Evolutionary conservation across 2,797 vertebrate genomes (phyloP).

Genomic region (Setipinna tenuifilis): DNA sequence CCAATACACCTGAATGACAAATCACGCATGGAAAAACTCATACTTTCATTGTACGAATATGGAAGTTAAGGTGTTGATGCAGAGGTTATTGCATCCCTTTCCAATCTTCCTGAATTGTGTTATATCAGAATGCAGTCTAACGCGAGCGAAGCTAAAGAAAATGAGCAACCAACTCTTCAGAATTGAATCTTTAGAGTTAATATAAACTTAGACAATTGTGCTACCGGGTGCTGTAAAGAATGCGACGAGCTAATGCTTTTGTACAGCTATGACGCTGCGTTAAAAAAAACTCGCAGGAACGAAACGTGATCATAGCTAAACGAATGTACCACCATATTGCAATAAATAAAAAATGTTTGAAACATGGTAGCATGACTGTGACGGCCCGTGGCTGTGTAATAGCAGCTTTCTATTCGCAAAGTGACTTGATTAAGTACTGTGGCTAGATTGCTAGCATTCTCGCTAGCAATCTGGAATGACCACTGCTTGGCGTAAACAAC

Average conservation of each 20-base stretch:
- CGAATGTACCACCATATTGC: not conserved
- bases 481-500: constrained; percentile 77
- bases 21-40: not conserved
- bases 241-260: not conserved
- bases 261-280: constrained; percentile 22
- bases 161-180: not conserved
- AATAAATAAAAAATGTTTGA: not conserved
- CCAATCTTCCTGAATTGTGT: not conserved
- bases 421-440: constrained; percentile 9
- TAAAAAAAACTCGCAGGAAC: not conserved
- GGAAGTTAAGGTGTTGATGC: not conserved
- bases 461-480: constrained; percentile 55
- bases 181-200: not conserved
- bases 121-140: not conserved
- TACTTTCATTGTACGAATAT: not conserved
- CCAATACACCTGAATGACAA: not conserved
- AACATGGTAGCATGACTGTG: not conserved
- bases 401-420: not conserved
- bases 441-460: constrained; percentile 16
- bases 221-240: not conserved
- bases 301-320: not conserved
- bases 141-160: not conserved
- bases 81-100: not conserved
- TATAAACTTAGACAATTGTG: no score
- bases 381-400: not conserved